Conservation (phyloP, 2,888 invertebrate genomes). For the Cheilosia grossa region DNA sequence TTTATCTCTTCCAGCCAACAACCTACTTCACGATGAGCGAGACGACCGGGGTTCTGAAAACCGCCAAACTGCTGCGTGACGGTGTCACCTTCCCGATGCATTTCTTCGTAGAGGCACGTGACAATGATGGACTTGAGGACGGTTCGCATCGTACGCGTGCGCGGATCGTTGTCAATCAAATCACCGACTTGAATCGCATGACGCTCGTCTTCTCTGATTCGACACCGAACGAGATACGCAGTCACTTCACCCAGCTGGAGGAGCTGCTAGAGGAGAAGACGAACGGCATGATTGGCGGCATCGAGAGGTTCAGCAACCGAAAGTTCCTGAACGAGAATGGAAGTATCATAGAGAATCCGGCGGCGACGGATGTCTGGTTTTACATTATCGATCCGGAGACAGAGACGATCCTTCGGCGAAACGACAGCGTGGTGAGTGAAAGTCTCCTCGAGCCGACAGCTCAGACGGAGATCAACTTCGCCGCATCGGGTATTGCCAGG, state of each 20-base stretch:
- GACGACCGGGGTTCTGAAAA: conserved; percentile 90
- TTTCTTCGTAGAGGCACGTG: conserved; percentile 87
- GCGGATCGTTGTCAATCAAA: conserved; percentile 86
- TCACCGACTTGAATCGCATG: conserved; percentile 90
- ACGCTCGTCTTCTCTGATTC: conserved; percentile 90
- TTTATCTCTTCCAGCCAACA: conserved; percentile 78
- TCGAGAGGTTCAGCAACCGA: conserved; percentile 92
- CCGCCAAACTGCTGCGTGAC: conserved; percentile 89
- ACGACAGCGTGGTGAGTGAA: conserved; percentile 88
- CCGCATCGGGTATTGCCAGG: conserved; percentile 87
- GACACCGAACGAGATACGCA: conserved; percentile 88
- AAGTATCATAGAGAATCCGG: conserved; percentile 87
- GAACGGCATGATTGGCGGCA: conserved; percentile 90
- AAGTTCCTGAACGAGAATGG: conserved; percentile 90
- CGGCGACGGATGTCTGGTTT: conserved; percentile 94
- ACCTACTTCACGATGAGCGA: conserved; percentile 89
- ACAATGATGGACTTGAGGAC: conserved; percentile 84
- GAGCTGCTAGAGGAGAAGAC: conserved; percentile 84
- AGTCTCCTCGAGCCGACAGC: conserved; percentile 86
- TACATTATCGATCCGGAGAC: conserved; percentile 92
- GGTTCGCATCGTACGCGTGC: conserved; percentile 81
- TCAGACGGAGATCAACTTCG: conserved; percentile 87
- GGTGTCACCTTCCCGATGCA: conserved; percentile 89
- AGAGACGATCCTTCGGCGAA: conserved; percentile 89
- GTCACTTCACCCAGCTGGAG: conserved; percentile 84